phyloP scores from a whole-genome alignment of 1,140 invertebrate species.

The Penaeus indicus region DNA sequence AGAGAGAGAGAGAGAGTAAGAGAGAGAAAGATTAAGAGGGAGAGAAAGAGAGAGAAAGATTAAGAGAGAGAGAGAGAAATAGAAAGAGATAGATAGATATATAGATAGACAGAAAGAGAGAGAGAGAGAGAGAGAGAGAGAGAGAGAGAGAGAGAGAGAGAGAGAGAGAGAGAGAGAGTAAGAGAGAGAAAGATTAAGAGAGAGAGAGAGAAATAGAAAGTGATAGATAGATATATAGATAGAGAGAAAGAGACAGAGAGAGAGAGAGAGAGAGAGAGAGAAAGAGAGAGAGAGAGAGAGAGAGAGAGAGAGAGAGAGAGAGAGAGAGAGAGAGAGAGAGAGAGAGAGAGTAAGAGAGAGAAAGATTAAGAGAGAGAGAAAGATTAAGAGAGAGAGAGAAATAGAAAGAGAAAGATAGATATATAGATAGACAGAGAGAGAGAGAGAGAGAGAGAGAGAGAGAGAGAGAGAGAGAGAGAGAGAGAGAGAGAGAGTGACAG shows the following conservation, averaged over 20 bases:
- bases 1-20: not conserved
- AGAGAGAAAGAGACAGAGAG: not conserved
- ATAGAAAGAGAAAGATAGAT: not conserved
- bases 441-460: not conserved
- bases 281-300: not conserved
- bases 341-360: not conserved
- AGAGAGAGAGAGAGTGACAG: not conserved
- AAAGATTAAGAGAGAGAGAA: not conserved
- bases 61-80: conserved; percentile 18
- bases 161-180: conserved; percentile 9
- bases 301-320: not conserved
- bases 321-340: not conserved
- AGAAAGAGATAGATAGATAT: too few relatives aligned
- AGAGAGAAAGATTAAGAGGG: not conserved
- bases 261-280: not conserved
- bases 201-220: not conserved
- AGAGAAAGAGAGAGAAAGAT: not conserved
- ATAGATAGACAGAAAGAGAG: conserved; percentile 35
- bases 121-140: not conserved
- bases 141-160: conserved; percentile 14
- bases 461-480: not conserved
- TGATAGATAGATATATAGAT: not conserved
- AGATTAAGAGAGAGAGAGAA: not conserved
- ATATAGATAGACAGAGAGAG: conserved; percentile 9
- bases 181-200: not conserved